Percentiles rank a stretch among this genome's conserved stretches.
Evolutionary conservation across 1,140 invertebrate genomes (phyloP).

Genomic region (Paralvinella palmiformis): DNA sequence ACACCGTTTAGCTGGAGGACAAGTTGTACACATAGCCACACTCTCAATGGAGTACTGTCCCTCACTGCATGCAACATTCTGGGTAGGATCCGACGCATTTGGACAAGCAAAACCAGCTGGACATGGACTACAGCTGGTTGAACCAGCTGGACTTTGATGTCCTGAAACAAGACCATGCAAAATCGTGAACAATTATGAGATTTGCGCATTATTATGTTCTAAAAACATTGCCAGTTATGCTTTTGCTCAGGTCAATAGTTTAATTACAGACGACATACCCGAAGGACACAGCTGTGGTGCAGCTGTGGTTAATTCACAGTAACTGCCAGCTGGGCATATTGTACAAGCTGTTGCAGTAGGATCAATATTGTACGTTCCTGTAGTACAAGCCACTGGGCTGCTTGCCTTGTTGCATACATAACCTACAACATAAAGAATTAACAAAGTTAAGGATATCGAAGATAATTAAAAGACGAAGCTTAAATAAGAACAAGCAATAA

Average conservation of each 20-base stretch:
- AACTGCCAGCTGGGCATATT: conserved; percentile 11
- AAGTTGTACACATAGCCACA: conserved; percentile 20
- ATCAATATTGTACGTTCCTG: conserved; percentile 4
- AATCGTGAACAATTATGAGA: background rate
- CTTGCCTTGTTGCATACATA: background rate
- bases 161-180: background rate
- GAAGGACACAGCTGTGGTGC: conserved; percentile 18
- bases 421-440: background rate
- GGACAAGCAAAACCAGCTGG: conserved; percentile 36
- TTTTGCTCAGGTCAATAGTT: background rate
- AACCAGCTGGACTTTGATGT: conserved; percentile 16
- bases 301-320: conserved; percentile 22
- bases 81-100: conserved; percentile 22
- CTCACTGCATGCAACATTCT: conserved; percentile 26
- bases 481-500: too few relatives aligned
- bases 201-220: background rate
- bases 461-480: too few relatives aligned
- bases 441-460: too few relatives aligned
- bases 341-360: background rate
- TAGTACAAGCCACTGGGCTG: background rate
- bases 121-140: conserved; percentile 40
- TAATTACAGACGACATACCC: conserved; percentile 19
- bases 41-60: conserved; percentile 31
- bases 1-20: conserved; percentile 32
- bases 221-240: background rate